Conservation (phyloP, 2,888 invertebrate genomes). For the Pristionchus japonicus region DNA sequence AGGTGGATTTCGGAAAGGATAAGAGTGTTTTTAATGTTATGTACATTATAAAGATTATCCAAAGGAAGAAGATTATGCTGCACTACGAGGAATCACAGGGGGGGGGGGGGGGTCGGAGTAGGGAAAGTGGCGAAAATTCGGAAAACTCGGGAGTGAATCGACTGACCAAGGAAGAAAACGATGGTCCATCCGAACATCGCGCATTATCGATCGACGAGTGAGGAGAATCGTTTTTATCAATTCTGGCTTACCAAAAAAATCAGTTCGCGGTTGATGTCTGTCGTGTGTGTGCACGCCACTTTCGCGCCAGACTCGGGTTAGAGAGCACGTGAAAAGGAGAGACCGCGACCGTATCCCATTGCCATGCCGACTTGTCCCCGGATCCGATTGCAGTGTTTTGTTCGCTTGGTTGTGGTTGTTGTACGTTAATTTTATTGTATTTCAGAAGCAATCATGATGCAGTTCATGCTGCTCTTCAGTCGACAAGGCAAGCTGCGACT, state of each 20-base stretch:
- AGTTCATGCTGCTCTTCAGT: conserved; percentile 98
- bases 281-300: too few species aligned
- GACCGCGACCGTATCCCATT: too few species aligned
- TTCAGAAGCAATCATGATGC: conserved; percentile 82
- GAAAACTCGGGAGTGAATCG: background rate
- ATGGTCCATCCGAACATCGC: background rate
- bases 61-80: too few species aligned
- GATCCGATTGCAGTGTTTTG: too few species aligned
- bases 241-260: too few species aligned
- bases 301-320: too few species aligned
- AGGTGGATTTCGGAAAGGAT: background rate
- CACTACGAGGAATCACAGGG: too few species aligned
- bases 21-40: conserved; percentile 22
- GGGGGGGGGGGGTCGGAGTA: too few species aligned
- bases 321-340: too few species aligned
- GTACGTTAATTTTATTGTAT: background rate
- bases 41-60: background rate
- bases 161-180: background rate
- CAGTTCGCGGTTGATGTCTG: too few species aligned
- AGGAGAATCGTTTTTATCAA: background rate
- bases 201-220: background rate
- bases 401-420: too few species aligned
- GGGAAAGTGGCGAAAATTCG: background rate
- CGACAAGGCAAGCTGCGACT: conserved; percentile 97
- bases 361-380: too few species aligned